Conservation (phyloP, 2,797 vertebrate genomes). For the Pseudopleuronectes americanus region DNA sequence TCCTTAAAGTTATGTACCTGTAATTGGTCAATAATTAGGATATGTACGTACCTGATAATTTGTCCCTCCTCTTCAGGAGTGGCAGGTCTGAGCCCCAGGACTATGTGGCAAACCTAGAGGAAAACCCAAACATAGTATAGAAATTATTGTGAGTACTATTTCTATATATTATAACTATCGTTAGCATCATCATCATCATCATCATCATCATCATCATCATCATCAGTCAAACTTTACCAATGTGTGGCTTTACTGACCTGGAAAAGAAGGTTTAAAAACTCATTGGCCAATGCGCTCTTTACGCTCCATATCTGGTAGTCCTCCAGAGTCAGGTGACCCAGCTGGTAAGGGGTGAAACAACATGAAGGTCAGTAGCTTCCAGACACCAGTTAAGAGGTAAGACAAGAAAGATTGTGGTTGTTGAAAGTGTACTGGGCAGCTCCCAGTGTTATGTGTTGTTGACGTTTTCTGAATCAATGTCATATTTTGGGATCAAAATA, state of each 20-base stretch:
- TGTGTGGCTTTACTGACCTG: constrained; percentile 83
- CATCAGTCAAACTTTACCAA: not conserved
- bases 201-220: too few relatives aligned
- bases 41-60: constrained; percentile 90
- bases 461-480: constrained; percentile 2
- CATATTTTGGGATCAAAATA: not conserved
- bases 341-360: constrained; percentile 71
- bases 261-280: constrained; percentile 98
- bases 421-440: not conserved
- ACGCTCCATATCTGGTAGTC: constrained; percentile 99
- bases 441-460: not conserved
- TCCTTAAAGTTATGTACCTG: not conserved
- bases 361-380: constrained; percentile 19
- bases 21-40: not conserved
- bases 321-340: constrained; percentile 94
- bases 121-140: not conserved
- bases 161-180: too few relatives aligned
- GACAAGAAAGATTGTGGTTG: constrained; percentile 3
- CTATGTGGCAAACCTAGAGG: constrained; percentile 95
- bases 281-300: constrained; percentile 96
- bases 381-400: constrained; percentile 16
- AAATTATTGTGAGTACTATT: not conserved
- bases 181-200: too few relatives aligned
- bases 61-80: constrained; percentile 97
- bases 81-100: constrained; percentile 94